phyloP scores from a whole-genome alignment of 2,113 vertebrate species.

The Cryptomyrus ogoouensis region DNA sequence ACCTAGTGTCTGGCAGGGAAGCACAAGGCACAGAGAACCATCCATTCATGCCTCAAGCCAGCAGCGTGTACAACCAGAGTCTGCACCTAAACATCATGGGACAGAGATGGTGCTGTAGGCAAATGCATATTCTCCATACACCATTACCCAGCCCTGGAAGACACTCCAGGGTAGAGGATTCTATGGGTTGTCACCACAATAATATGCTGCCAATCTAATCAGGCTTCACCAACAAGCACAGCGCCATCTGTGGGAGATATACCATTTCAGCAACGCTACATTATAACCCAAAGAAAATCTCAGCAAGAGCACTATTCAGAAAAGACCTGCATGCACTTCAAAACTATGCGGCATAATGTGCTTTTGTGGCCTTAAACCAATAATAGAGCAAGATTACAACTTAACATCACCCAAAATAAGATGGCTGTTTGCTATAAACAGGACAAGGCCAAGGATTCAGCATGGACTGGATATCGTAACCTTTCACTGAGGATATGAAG shows the following conservation, averaged over 20 bases:
- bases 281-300: background rate
- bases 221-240: background rate
- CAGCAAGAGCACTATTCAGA: background rate
- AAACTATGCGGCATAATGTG: background rate
- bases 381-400: background rate
- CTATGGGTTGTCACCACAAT: background rate
- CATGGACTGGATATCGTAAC: background rate
- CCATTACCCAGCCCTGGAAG: background rate
- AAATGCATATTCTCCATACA: background rate
- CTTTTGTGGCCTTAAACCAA: background rate
- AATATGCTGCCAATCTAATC: background rate
- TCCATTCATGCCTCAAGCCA: background rate
- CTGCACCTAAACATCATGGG: background rate
- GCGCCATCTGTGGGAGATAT: background rate
- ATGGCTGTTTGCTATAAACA: background rate
- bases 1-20: background rate
- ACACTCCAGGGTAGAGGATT: background rate
- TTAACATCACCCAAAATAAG: background rate
- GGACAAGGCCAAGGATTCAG: background rate
- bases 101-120: background rate
- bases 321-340: background rate
- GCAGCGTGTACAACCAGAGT: background rate
- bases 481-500: background rate
- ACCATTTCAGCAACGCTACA: background rate
- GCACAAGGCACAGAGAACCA: background rate